Evolutionary conservation across 2,888 invertebrate genomes (phyloP).

Genomic region (Tenthredo scrophulariae): DNA sequence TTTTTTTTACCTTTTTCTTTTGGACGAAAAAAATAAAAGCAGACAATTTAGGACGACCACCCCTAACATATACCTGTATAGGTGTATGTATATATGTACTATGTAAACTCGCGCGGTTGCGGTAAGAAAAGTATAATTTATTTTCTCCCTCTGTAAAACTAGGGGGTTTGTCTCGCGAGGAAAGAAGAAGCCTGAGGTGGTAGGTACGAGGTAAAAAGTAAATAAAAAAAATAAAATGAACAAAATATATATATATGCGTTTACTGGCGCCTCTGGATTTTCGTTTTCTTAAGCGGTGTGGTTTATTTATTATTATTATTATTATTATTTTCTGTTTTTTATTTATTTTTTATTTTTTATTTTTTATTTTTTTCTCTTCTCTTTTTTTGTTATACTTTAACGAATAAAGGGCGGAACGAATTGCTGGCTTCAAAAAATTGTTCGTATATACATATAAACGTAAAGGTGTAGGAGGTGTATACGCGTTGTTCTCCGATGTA

Average conservation of each 20-base stretch:
- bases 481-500: not conserved
- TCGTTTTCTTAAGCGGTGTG: not conserved
- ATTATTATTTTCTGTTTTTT: not conserved
- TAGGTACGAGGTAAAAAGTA: not conserved
- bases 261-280: not conserved
- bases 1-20: not conserved
- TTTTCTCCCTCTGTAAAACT: not conserved
- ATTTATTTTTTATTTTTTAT: not conserved
- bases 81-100: not conserved
- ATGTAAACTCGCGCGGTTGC: not conserved
- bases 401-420: not conserved
- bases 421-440: not conserved
- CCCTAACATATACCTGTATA: not conserved
- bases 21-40: not conserved
- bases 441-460: not conserved
- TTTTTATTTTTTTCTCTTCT: not conserved
- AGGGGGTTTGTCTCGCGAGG: not conserved
- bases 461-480: not conserved
- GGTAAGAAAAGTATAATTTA: constrained; percentile 20
- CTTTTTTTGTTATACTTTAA: not conserved
- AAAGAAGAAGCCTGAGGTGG: not conserved
- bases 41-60: not conserved
- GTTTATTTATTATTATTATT: not conserved
- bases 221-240: not conserved
- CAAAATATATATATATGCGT: not conserved